Evolutionary conservation across 1,140 invertebrate species (phyloP).

Genomic region (Aphis gossypii): DNA sequence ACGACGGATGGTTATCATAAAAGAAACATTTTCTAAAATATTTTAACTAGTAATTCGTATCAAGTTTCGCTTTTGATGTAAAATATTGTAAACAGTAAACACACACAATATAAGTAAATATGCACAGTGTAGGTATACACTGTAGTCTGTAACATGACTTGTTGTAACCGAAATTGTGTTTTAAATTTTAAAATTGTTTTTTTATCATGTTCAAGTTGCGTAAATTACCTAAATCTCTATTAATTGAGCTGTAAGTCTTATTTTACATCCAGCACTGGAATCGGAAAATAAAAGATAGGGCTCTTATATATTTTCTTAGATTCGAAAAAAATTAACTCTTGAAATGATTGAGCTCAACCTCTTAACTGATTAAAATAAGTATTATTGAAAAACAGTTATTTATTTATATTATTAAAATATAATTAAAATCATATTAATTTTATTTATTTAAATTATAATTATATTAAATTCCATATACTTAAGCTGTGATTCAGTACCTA

Average conservation of each 20-base stretch:
- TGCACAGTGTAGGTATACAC: not conserved
- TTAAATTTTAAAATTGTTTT: not conserved
- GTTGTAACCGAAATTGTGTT: not conserved
- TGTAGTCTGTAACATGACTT: not conserved
- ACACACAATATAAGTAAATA: not conserved
- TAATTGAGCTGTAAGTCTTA: not conserved
- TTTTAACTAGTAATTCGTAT: not conserved
- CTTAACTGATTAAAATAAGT: no score
- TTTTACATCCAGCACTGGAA: not conserved
- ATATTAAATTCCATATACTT: no score
- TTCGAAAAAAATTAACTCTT: not conserved
- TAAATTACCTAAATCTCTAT: not conserved
- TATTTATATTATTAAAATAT: no score
- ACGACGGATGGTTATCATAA: not conserved
- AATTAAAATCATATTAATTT: no score
- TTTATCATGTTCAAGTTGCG: not conserved
- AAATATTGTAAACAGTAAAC: not conserved
- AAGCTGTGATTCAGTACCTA: no score
- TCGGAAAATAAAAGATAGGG: not conserved
- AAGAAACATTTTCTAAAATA: not conserved
- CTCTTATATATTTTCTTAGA: not conserved
- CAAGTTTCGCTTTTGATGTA: not conserved
- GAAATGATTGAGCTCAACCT: not conserved
- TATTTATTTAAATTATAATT: no score
- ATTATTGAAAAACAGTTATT: no score